Percentiles rank a stretch among this genome's conserved stretches.
Conservation (phyloP, 2,113 vertebrate genomes). For the Malaclemys terrapin region DNA sequence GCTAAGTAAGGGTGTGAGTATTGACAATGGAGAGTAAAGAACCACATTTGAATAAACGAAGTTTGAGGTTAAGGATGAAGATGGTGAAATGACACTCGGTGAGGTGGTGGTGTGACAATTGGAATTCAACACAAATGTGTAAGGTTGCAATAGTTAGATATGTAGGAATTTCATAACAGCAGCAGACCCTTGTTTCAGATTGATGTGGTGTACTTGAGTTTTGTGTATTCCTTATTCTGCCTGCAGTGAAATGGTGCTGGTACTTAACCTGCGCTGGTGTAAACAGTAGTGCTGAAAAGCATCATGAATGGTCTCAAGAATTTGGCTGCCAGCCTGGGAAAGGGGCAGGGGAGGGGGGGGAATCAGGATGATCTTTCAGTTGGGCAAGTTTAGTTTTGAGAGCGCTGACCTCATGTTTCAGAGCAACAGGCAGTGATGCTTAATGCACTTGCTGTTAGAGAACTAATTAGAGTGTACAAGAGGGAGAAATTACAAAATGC, state of each 20-base stretch:
- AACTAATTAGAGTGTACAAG: conserved; percentile 24
- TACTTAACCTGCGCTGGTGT: background rate
- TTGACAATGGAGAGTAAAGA: background rate
- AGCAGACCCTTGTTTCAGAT: background rate
- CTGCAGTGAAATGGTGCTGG: background rate
- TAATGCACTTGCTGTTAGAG: conserved; percentile 13
- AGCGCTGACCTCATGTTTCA: conserved; percentile 28
- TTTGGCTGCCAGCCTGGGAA: background rate
- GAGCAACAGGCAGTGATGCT: conserved; percentile 2
- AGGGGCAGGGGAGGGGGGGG: too few species aligned
- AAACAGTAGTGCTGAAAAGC: background rate
- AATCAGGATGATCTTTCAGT: background rate
- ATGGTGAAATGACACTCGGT: background rate
- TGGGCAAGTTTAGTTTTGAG: background rate
- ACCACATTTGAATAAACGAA: background rate
- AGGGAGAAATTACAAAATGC: conserved; percentile 24
- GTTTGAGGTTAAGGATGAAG: background rate
- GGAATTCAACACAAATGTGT: background rate
- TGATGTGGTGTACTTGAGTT: background rate
- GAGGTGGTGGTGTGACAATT: background rate
- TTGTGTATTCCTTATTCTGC: background rate
- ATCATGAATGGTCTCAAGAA: background rate
- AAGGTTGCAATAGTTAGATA: background rate
- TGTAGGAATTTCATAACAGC: background rate
- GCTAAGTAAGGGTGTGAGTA: background rate